Conservation (phyloP, 92 coral and sea anemone species). For the Nematostella vectensis region DNA sequence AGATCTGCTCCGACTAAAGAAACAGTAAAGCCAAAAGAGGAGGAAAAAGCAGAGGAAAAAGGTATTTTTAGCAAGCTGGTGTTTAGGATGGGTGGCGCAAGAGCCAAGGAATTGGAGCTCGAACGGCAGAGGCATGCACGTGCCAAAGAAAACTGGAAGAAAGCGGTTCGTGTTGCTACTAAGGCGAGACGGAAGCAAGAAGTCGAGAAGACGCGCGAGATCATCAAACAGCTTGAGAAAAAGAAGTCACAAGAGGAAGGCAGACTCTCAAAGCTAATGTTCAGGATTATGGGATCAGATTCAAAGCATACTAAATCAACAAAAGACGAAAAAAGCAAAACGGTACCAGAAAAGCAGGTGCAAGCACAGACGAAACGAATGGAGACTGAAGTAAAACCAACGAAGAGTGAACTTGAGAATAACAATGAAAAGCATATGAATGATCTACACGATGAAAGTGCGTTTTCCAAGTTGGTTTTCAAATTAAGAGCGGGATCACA, state of each 20-base stretch:
- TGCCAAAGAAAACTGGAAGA: not conserved
- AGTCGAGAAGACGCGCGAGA: not conserved
- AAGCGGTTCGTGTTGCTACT: not conserved
- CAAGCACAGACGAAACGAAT: not conserved
- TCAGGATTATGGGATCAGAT: not conserved
- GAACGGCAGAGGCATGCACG: not conserved
- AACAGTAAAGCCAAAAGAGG: not conserved
- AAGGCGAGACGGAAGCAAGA: not conserved
- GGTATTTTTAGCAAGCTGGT: constrained; percentile 16
- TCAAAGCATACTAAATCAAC: constrained; percentile 7
- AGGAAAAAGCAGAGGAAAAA: constrained; percentile 5
- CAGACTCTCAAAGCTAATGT: constrained; percentile 14
- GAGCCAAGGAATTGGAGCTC: not conserved
- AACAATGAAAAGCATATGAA: too few relatives aligned
- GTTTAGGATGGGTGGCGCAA: constrained; percentile 13
- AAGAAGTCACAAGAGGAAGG: constrained; percentile 8
- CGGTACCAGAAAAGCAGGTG: not conserved
- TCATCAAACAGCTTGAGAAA: not conserved
- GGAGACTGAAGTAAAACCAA: too few relatives aligned
- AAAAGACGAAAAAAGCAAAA: constrained; percentile 12
- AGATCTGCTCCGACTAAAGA: too few relatives aligned
- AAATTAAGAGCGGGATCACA: too few relatives aligned
- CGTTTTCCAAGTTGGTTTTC: too few relatives aligned
- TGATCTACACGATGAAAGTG: too few relatives aligned
- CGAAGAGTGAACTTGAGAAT: too few relatives aligned